Evolutionary conservation across 1,140 invertebrate genomes (phyloP).

Genomic region (Heliconius congener): DNA sequence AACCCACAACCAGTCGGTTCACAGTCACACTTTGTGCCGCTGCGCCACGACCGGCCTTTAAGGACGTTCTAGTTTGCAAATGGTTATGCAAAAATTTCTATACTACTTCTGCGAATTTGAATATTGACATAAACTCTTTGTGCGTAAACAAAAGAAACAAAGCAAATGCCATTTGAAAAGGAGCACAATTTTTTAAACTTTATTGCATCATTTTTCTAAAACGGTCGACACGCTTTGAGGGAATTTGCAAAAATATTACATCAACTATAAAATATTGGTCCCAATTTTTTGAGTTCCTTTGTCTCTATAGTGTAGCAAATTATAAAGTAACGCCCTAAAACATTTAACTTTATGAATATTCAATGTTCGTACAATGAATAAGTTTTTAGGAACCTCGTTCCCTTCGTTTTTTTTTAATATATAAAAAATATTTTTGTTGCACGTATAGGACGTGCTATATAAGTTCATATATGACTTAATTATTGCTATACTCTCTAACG

Average conservation of each 20-base stretch:
- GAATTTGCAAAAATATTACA: constrained; percentile 48
- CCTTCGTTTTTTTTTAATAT: background rate
- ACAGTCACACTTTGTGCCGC: no score
- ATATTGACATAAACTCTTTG: constrained; percentile 64
- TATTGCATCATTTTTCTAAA: constrained; percentile 49
- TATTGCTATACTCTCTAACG: background rate
- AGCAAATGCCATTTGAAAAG: constrained; percentile 57
- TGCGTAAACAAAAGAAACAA: constrained; percentile 56
- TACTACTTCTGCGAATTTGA: constrained; percentile 69
- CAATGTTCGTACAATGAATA: constrained; percentile 23
- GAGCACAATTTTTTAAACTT: constrained; percentile 53
- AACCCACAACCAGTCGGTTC: no score
- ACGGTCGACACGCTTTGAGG: constrained; percentile 43
- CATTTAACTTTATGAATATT: constrained; percentile 30
- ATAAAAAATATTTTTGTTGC: background rate
- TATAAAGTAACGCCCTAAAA: constrained; percentile 54
- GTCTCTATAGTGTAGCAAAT: constrained; percentile 47
- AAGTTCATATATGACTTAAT: background rate
- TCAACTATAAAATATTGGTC: constrained; percentile 52
- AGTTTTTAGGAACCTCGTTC: constrained; percentile 15
- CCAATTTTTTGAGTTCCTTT: constrained; percentile 54
- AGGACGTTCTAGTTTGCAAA: constrained; percentile 41
- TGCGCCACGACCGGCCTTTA: no score
- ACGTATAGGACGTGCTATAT: background rate
- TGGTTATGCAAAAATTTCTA: constrained; percentile 55